Evolutionary conservation across 2,113 vertebrate genomes (phyloP).

Genomic region (Antechinus stuartii): DNA sequence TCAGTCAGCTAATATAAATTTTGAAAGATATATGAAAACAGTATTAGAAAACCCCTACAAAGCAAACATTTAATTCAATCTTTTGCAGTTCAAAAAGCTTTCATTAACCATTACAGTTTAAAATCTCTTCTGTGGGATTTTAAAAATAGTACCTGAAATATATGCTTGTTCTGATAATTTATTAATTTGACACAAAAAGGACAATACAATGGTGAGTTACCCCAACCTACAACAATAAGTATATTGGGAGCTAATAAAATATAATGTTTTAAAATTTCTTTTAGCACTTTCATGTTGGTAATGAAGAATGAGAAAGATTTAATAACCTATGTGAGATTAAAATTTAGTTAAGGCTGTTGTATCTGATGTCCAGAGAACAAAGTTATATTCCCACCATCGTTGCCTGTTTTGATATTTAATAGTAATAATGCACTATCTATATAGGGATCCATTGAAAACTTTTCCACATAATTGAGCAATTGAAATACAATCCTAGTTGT

Average conservation of each 20-base stretch:
- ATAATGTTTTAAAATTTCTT: constrained; percentile 16
- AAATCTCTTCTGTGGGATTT: background rate
- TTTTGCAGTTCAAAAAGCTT: constrained; percentile 44
- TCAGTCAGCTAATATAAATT: constrained; percentile 53
- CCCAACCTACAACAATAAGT: background rate
- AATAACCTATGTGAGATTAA: constrained; percentile 50
- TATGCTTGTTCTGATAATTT: background rate
- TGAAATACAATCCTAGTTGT: background rate
- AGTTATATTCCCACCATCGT: constrained; percentile 21
- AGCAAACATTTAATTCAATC: background rate
- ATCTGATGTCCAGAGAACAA: background rate
- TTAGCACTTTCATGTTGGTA: constrained; percentile 22
- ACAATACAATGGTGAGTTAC: constrained; percentile 20
- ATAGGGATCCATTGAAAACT: background rate
- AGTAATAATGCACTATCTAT: background rate
- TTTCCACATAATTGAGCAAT: background rate
- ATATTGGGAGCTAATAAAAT: constrained; percentile 43
- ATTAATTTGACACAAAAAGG: constrained; percentile 16
- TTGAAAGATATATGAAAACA: constrained; percentile 14
- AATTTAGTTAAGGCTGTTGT: constrained; percentile 4
- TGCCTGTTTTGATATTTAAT: constrained; percentile 25
- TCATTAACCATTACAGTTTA: background rate
- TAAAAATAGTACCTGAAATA: background rate
- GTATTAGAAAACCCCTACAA: constrained; percentile 38
- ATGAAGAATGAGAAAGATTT: constrained; percentile 30